Base-by-base conservation (phyloP, 2,113 vertebrate genomes). In the Halichoeres trimaculatus region DNA sequence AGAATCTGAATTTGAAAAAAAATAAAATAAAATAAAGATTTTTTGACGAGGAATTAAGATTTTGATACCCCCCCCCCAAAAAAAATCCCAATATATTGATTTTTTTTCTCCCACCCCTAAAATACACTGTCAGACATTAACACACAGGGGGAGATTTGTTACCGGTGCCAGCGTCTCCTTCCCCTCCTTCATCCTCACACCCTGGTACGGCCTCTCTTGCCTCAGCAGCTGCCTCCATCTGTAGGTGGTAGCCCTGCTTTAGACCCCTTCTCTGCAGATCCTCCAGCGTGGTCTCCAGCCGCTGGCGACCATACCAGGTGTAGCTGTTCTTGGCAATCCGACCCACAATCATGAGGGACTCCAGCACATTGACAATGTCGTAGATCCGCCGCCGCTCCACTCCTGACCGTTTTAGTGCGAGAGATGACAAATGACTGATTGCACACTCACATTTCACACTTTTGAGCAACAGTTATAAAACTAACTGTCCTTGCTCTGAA, bases 251-350 rank as follows among this genome's bases (percentile, higher is more conserved):
- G 4, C 94, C 94, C 70, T 97, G 97, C 78, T 94, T 82, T 69
- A 94, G 90, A 43, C 95, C 97, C 23, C 88, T 78, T 61, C 85
- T 86, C 90, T 96, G 95, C 76, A 98, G 94, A 1, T 78, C 93
- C 86, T 90, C 89, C 85, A 98, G 92, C 36, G 96, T 98, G 24
- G 92, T 90, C 12, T 79, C 87, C 80, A 99, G 94, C 70, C 90
- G 94, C 54, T 93, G 94, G 0, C 95, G 92, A 0, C 97, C 97
- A 0, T 97, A 93, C 97, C 97, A 99, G 65, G 93, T 93, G 78
- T 98, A 99, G 58, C 96, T 96, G 91, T 99, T 99, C 92, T 99
- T 99, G 56, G 97, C 97, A 40, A 97, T 95, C 2, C 97, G 95
- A 41, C 96, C 96, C 64, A 98, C 96, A 40, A 99, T 93, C 10